phyloP scores from a whole-genome alignment of 2,797 vertebrate genomes.

The Hybognathus amarus region DNA sequence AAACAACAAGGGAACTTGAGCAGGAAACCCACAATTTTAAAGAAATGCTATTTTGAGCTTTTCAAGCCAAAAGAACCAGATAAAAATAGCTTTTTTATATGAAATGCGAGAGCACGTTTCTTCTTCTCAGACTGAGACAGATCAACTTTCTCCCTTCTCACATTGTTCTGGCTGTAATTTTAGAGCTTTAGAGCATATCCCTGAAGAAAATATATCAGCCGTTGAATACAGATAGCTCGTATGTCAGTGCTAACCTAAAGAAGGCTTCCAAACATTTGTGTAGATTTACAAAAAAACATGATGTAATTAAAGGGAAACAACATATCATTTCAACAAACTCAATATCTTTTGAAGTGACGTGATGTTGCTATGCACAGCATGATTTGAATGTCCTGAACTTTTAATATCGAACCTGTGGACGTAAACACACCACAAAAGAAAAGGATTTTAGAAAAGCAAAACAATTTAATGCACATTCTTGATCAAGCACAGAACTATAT shows the following conservation, averaged over 20 bases:
- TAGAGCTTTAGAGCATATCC: conserved; percentile 4
- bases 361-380: neutral
- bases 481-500: conserved; percentile 60
- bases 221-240: conserved; percentile 9
- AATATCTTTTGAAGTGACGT: neutral
- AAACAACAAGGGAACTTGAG: conserved; percentile 23
- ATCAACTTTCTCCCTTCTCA: conserved; percentile 11
- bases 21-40: neutral
- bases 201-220: neutral
- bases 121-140: neutral
- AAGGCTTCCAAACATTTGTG: neutral
- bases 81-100: neutral
- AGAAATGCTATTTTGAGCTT: conserved; percentile 28
- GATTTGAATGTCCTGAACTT: neutral
- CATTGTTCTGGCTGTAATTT: neutral
- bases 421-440: conserved; percentile 14
- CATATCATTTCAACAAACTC: neutral
- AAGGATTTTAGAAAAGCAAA: conserved; percentile 49
- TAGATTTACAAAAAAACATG: conserved; percentile 17
- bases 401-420: neutral
- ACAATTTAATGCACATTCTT: conserved; percentile 63
- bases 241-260: conserved; percentile 12
- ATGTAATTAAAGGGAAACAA: conserved; percentile 14
- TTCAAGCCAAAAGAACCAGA: neutral
- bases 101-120: neutral